Conservation (phyloP, 2,113 vertebrate species). For the Chlorodrepanis virens region DNA sequence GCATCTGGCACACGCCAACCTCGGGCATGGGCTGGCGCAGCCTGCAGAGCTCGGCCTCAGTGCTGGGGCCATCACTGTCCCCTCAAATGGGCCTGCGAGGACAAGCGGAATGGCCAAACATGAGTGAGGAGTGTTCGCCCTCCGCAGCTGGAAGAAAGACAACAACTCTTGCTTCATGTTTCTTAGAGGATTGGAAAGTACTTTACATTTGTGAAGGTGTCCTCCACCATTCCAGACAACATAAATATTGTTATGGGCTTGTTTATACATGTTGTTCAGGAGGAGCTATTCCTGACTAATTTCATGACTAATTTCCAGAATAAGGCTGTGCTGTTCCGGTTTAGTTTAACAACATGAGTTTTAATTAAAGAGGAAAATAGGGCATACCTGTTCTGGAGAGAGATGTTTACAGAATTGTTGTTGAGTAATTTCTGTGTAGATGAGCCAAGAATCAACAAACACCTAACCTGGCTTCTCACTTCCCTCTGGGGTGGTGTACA, state of each 20-base stretch:
- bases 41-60: not conserved
- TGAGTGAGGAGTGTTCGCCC: not conserved
- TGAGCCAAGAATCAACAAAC: not conserved
- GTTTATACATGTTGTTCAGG: not conserved
- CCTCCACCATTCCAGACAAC: not conserved
- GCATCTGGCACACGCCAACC: not conserved
- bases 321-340: not conserved
- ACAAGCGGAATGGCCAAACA: rapidly evolving
- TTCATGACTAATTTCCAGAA: slow-evolving; percentile 34
- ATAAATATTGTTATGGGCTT: not conserved
- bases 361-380: slow-evolving; percentile 32
- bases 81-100: not conserved
- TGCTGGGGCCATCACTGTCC: not conserved
- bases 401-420: not conserved
- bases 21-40: not conserved
- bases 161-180: not conserved
- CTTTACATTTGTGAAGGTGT: not conserved
- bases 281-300: slow-evolving; percentile 12
- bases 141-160: not conserved
- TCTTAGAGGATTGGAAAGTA: not conserved
- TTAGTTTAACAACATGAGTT: not conserved
- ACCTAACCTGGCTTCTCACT: not conserved
- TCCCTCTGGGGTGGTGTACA: not conserved
- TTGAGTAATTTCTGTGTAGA: not conserved
- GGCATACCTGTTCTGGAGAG: slow-evolving; percentile 13